Conservation (phyloP, 2,888 invertebrate species). For the Netelia melanura region DNA sequence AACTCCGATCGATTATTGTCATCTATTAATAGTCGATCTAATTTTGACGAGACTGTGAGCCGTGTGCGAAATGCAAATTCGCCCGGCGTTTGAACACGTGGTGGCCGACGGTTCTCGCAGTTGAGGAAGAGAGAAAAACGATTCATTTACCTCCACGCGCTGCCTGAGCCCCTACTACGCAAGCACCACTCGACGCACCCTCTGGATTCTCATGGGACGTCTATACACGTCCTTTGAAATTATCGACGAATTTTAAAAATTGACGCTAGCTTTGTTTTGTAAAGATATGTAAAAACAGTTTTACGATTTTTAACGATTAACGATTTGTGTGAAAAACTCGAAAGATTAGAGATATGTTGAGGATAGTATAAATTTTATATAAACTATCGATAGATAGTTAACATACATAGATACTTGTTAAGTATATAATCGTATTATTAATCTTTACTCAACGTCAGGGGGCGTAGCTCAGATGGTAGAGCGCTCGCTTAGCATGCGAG, state of each 20-base stretch:
- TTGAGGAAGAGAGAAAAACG: constrained; percentile 15
- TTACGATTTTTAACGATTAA: no score
- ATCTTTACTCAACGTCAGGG: constrained; percentile 34
- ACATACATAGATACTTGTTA: no score
- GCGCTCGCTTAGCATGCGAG: constrained; percentile 76
- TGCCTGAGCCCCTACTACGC: constrained; percentile 74
- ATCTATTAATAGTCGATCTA: neutral
- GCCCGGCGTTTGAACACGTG: neutral
- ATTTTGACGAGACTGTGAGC: neutral
- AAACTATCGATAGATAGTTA: no score
- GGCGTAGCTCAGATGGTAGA: constrained; percentile 77
- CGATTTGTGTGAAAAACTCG: no score
- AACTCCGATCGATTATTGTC: constrained; percentile 8
- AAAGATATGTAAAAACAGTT: no score
- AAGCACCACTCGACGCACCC: constrained; percentile 81
- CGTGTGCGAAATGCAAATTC: neutral
- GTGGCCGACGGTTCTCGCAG: neutral
- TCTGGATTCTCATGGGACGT: constrained; percentile 80
- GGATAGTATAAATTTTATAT: no score
- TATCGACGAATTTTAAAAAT: neutral
- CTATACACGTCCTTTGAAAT: constrained; percentile 43
- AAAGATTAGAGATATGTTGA: no score
- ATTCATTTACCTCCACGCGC: constrained; percentile 64
- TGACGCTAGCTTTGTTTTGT: neutral
- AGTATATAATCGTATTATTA: no score